Evolutionary conservation across 2,797 vertebrate species (phyloP), one percentile per base, ranked within the genome.

Genomic region (Neoniphon sammara): DNA sequence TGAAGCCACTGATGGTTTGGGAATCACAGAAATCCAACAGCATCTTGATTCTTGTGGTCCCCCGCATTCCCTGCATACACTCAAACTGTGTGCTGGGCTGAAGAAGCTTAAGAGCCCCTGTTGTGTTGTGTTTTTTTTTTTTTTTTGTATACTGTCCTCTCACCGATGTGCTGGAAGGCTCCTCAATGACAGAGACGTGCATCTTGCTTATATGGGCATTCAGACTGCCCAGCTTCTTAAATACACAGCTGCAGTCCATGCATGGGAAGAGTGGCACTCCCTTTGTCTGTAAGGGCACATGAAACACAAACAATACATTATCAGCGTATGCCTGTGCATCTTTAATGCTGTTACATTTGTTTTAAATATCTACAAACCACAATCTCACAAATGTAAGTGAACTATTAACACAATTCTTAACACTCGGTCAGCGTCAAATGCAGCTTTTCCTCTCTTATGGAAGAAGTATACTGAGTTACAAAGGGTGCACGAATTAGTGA

Each of bases 201-300:
- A 99, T 99, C 93, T 98, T 99, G 93, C 97, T 98, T 91, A 99
- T 99, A 84, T 99, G 98, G 54, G 98, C 98, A 65, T 99, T 98
- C 42, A 99, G 93, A 83, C 98, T 99, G 66, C 98, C 98, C 60
- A 99, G 89, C 78, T 98, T 99, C 91, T 98, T 98, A 87, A 99
- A 99, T 8, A 98, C 93, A 87, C 98, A 99, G 83, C 98, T 99
- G 85, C 98, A 99, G 87, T 99, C 98, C 89, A 96, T 95, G 88
- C 98, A 99, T 0, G 93, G 94, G 54, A 93, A 95, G 61, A 94
- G 85, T 0, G 93, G 89, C 3, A 91, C 88, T 0, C 93, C 93
- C 85, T 94, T 91, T 15, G 81, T 82, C 94, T 95, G 86, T 18
- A 71, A 77, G 63, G 71, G 54, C 46, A 75, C 18, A 77, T 27